phyloP scores from a whole-genome alignment of 2,797 vertebrate species.

The Sternarchorhynchus goeldii region DNA sequence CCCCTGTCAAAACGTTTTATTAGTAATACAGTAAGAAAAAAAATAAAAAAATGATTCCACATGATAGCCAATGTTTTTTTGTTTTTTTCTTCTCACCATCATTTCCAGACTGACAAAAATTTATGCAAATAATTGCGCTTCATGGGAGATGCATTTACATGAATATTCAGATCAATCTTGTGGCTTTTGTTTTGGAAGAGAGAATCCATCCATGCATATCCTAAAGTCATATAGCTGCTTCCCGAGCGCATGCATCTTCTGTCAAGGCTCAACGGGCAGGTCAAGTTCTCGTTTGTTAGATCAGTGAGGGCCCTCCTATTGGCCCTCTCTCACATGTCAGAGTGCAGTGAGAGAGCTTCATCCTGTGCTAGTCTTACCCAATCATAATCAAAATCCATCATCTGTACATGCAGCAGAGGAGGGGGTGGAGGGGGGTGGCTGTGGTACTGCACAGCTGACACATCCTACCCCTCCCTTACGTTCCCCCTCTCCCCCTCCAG shows the following conservation, averaged over 20 bases:
- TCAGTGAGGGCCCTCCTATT: slow-evolving; percentile 29
- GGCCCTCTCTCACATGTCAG: slow-evolving; percentile 25
- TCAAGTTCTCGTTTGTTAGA: slow-evolving; percentile 48
- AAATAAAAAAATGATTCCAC: not conserved
- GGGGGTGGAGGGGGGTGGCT: slow-evolving; percentile 11
- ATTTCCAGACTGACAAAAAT: slow-evolving; percentile 41
- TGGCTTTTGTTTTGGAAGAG: slow-evolving; percentile 43
- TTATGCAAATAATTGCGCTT: slow-evolving; percentile 56
- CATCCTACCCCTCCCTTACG: slow-evolving; percentile 1
- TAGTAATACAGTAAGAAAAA: slow-evolving; percentile 10
- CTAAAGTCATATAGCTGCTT: slow-evolving; percentile 42
- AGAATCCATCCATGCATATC: slow-evolving; percentile 41
- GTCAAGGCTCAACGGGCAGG: slow-evolving; percentile 46
- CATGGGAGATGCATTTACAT: slow-evolving; percentile 46
- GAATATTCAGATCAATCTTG: slow-evolving; percentile 49
- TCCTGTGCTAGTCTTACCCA: slow-evolving; percentile 42
- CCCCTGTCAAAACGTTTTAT: not conserved
- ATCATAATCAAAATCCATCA: slow-evolving; percentile 51
- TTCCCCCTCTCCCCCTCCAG: not conserved
- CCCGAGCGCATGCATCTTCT: slow-evolving; percentile 24
- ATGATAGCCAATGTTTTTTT: slow-evolving; percentile 13
- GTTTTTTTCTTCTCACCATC: slow-evolving; percentile 12
- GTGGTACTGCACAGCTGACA: slow-evolving; percentile 34
- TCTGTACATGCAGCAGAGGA: slow-evolving; percentile 30
- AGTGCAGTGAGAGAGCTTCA: slow-evolving; percentile 25